These are phyloP conservation scores for Pseudomugil gertrudae DNA, from an alignment of 2,797 vertebrate species.

Conservation along the genomic window DNA sequence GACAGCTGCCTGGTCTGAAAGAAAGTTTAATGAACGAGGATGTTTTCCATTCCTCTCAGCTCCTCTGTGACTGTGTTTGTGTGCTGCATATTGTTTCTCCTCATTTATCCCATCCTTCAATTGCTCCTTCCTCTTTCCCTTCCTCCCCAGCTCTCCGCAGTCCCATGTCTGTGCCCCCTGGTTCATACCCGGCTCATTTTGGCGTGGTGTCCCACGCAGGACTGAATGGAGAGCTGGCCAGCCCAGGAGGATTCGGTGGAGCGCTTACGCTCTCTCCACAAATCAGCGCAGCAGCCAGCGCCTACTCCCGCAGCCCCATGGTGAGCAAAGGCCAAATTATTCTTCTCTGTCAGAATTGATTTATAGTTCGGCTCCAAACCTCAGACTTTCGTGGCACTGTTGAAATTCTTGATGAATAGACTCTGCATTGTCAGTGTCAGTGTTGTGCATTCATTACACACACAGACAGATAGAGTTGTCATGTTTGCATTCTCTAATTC, in stretches of 20 bases:
- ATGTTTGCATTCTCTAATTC: conserved; percentile 35
- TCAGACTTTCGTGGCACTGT: conserved; percentile 21
- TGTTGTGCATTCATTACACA: conserved; percentile 24
- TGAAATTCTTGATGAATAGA: conserved; percentile 37
- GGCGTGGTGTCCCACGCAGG: conserved; percentile 87
- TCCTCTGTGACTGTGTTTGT: conserved; percentile 54
- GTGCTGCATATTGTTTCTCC: conserved; percentile 28
- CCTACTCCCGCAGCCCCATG: conserved; percentile 87
- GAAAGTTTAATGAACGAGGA: conserved; percentile 11
- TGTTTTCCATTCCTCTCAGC: conserved; percentile 27
- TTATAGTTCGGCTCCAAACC: conserved; percentile 38
- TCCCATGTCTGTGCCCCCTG: conserved; percentile 85
- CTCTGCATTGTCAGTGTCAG: conserved; percentile 17
- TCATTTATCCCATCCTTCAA: conserved; percentile 47
- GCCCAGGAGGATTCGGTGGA: conserved; percentile 86
- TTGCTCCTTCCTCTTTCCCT: conserved; percentile 44
- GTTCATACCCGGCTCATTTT: conserved; percentile 87
- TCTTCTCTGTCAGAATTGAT: conserved; percentile 49
- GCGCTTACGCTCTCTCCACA: conserved; percentile 90
- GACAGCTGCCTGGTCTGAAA: not conserved
- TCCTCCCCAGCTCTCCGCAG: conserved; percentile 85
- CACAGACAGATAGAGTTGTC: conserved; percentile 21
- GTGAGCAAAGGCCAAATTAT: conserved; percentile 75
- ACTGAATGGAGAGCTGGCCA: conserved; percentile 87
- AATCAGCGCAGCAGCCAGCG: conserved; percentile 83